Conservation (phyloP, 2,888 invertebrate species). For the Eupeodes latifasciatus region DNA sequence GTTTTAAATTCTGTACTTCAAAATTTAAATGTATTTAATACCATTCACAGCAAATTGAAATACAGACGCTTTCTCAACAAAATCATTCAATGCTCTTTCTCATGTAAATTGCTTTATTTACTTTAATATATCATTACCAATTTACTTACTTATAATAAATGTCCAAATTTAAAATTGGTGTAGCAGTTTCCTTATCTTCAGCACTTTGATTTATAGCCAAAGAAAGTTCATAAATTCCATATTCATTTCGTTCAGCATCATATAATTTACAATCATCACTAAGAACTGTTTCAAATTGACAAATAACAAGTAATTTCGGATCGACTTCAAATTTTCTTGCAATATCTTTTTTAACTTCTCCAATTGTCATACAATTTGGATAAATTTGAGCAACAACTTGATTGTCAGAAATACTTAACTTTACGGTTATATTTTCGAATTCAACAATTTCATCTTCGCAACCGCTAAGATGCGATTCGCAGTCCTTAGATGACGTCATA, state of each 20-base stretch:
- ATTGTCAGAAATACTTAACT: slow-evolving; percentile 81
- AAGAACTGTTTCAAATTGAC: slow-evolving; percentile 84
- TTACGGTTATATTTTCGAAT: slow-evolving; percentile 83
- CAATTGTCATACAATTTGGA: slow-evolving; percentile 85
- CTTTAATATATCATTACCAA: too few relatives aligned
- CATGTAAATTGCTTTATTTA: too few relatives aligned
- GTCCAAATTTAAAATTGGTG: slow-evolving; percentile 80
- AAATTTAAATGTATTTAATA: too few relatives aligned
- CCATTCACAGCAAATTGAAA: too few relatives aligned
- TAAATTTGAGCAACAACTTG: slow-evolving; percentile 83
- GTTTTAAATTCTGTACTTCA: too few relatives aligned
- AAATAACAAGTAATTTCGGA: slow-evolving; percentile 85
- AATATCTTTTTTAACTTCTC: slow-evolving; percentile 87
- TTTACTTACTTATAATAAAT: slow-evolving; percentile 82
- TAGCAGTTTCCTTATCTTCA: slow-evolving; percentile 38
- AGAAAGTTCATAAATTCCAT: slow-evolving; percentile 82
- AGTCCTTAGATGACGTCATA: slow-evolving; percentile 33
- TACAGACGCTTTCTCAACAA: too few relatives aligned
- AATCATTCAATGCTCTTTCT: too few relatives aligned
- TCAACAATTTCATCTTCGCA: slow-evolving; percentile 77
- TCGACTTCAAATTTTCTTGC: slow-evolving; percentile 86
- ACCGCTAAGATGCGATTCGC: slow-evolving; percentile 23
- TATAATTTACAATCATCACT: slow-evolving; percentile 79
- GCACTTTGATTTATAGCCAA: slow-evolving; percentile 77
- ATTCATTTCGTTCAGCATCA: slow-evolving; percentile 81